Base-by-base conservation (phyloP, 2,797 vertebrate species). In the Syngnathus rostellatus region DNA sequence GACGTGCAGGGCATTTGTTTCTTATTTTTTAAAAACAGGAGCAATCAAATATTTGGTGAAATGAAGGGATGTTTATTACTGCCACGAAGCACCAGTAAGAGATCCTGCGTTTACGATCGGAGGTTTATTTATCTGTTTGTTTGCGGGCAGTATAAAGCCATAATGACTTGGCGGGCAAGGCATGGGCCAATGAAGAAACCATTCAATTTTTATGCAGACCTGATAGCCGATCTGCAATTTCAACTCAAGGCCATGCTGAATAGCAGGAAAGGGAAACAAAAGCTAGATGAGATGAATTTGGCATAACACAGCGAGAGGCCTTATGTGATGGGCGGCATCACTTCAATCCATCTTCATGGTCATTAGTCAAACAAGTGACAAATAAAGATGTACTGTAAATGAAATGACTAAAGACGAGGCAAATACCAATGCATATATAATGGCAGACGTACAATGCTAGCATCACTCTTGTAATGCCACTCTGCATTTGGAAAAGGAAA, bases 311-410 rank as follows among this genome's bases (percentile, higher is more conserved):
- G 71, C 77, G 76, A 76, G 68, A 71, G 51, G 66, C 74, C 70
- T 72, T 78, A 73, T 55, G 77, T 82, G 77, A 86, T 85, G 69
- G 66, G 76, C 68, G 41, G 16, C 73, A 77, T 81, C 81, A 82
- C 75, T 71, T 72, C 68, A 77, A 85, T 88, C 75, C 77, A 84
- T 85, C 82, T 83, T 72, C 6, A 5, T 38, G 68, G 58, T 67
- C 71, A 78, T 85, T 83, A 82, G 77, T 72, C 81, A 70, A 59
- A 70, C 39, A 39, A 43, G 53, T 77, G 69, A 83, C 73, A 23
- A 78, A 81, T 77, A 64, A 53, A 77, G 71, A 77, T 74, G 31
- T 54, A 63, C 23, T 64, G 53, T 65, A 73, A 68, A 73, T 72
- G 57, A 57, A 68, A 37, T 68, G 48, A 51, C 50, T n/a, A 3